These are phyloP conservation scores for Corticium candelabrum DNA, from an alignment of 37 sponge, comb jelly and placozoan species.

Conservation along the genomic window DNA sequence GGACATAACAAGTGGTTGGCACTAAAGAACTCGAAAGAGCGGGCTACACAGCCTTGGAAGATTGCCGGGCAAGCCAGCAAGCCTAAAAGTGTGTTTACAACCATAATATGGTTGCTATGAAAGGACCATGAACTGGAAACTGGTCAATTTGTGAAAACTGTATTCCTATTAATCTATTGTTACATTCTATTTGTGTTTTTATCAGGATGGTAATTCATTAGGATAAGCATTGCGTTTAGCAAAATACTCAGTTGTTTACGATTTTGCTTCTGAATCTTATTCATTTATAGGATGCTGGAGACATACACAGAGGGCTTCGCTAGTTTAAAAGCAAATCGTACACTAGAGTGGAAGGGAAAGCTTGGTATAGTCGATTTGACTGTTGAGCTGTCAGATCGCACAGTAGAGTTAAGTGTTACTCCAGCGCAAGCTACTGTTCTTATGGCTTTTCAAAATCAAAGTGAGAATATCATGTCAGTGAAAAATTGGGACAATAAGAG, in stretches of 20 bases:
- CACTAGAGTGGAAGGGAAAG: constrained; percentile 73
- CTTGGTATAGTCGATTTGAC: constrained; percentile 77
- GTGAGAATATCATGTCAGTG: constrained; percentile 29
- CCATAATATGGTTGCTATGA: no score
- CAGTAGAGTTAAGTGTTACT: constrained; percentile 54
- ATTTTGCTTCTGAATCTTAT: constrained; percentile 8
- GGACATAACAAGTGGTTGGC: no score
- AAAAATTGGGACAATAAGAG: constrained; percentile 10
- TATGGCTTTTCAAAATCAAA: constrained; percentile 59
- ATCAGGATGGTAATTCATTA: no score
- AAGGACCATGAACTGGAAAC: no score
- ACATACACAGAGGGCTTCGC: constrained; percentile 32
- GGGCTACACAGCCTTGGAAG: no score
- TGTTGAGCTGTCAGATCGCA: constrained; percentile 45
- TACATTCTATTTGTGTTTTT: no score
- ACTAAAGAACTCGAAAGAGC: no score
- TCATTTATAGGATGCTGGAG: constrained; percentile 34
- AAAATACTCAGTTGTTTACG: neutral
- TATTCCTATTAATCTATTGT: no score
- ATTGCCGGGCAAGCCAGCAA: no score
- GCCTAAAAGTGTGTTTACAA: no score
- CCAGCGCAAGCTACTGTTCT: constrained; percentile 76
- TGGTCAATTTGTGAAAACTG: no score
- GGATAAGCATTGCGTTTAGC: neutral
- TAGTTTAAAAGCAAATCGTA: constrained; percentile 58